Evolutionary conservation across 2,113 vertebrate species (phyloP), one percentile per base, ranked within the genome.

Genomic region (Petroica traversi): DNA sequence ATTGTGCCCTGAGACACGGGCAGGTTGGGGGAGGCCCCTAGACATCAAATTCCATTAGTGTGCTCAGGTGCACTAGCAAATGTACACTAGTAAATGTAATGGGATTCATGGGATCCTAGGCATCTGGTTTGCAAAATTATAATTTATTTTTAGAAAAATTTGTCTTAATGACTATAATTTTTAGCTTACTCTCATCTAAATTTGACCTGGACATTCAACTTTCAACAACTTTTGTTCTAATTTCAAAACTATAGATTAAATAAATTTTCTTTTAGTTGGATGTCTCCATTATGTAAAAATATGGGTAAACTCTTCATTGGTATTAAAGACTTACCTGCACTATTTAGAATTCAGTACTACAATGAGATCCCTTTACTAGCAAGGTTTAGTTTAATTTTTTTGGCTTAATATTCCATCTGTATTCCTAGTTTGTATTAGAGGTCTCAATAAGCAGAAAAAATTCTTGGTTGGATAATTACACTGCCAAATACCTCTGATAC

Each of bases 11-110:
- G 19, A 2, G 13, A 19, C 5, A 3, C 31, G 13, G 11, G 15
- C 13, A 81, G 23, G 3, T 2, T n/a, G 1, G 2, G 11, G 5
- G 3, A 24, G 59, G 5, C 6, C 9, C 7, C 4, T 10, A 43
- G 41, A 11, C 2, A 6, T 48, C 43, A 20, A 52, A 66, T 24
- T 2, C 6, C 7, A 11, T 58, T 54, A 36, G 0, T 24, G 18
- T 1, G 2, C 16, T 66, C 24, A 54, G 26, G 36, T 29, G 2
- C 34, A 16, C 46, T 49, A 28, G 33, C n/a, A 64, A 64, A 43
- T 22, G n/a, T 41, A 25, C 17, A 15, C 25, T 38, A 67, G 25
- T 43, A 80, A 80, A 76, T 68, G 8, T 20, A 41, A 38, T 51
- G 38, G 11, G 19, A n/a, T 45, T 4, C 0, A 2, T 12, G 5